Conservation (phyloP, 2,113 vertebrate species). For the Lanius collurio region DNA sequence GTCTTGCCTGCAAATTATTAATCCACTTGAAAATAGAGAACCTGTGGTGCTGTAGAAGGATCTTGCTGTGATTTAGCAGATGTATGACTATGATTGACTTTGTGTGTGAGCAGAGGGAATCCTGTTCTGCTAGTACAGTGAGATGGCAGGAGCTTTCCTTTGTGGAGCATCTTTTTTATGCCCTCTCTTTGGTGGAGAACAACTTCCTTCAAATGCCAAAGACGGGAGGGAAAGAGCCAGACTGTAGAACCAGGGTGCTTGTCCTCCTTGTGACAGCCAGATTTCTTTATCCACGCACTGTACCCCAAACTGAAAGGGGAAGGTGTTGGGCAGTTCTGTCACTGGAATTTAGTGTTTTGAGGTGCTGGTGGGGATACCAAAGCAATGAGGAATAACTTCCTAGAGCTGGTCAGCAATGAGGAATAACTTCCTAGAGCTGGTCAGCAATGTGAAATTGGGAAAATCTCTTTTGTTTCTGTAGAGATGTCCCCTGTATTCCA, state of each 20-base stretch:
- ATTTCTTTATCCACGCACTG: neutral
- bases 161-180: neutral
- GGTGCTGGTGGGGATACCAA: neutral
- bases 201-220: neutral
- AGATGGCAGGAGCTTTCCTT: neutral
- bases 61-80: conserved; percentile 23
- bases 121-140: neutral
- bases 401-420: neutral
- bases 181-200: neutral
- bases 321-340: neutral
- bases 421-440: neutral
- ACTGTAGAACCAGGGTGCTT: neutral
- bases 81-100: neutral
- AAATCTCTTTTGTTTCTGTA: neutral
- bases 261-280: accelerated
- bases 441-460: neutral
- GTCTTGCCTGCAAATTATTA: conserved; percentile 19
- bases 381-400: neutral
- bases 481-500: neutral
- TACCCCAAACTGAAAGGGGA: neutral
- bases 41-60: neutral
- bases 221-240: neutral
- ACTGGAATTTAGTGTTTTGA: neutral
- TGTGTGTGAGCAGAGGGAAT: neutral
- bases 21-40: conserved; percentile 15